These are phyloP conservation scores for Alexandromys fortis DNA, from an alignment of 2,113 vertebrate species.

Conservation along the genomic window DNA sequence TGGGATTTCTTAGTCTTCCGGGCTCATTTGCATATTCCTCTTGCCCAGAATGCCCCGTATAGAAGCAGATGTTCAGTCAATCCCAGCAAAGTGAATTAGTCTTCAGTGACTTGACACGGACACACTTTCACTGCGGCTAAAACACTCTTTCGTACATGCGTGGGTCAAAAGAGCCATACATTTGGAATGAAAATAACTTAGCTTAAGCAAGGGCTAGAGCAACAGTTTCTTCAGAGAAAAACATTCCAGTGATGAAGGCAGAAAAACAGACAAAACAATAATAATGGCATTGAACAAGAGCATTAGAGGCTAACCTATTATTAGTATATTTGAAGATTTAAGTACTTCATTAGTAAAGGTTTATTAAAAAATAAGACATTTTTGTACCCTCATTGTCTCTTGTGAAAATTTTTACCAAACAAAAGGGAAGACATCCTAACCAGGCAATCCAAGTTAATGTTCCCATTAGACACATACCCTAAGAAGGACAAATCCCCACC, in stretches of 20 bases:
- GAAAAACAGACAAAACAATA: background rate
- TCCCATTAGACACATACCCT: background rate
- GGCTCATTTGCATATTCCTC: background rate
- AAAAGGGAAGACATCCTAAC: background rate
- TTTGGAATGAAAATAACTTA: background rate
- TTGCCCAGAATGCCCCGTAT: background rate
- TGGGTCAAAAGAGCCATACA: background rate
- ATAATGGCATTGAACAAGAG: background rate
- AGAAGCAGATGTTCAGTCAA: background rate
- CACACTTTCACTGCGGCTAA: background rate
- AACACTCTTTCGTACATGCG: background rate
- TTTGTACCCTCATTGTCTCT: background rate
- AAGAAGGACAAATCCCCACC: background rate
- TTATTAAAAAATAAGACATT: background rate
- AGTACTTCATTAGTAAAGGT: background rate
- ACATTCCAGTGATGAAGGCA: conserved; percentile 1
- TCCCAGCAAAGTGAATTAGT: background rate
- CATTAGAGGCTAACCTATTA: background rate
- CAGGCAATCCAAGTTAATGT: background rate
- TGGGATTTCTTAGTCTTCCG: conserved; percentile 17
- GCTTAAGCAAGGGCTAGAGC: background rate
- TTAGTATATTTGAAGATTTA: background rate
- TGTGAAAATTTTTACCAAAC: conserved; percentile 28
- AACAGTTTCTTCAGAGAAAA: background rate
- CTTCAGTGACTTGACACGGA: background rate